These are phyloP conservation scores for Littorina saxatilis DNA, from an alignment of 1,140 invertebrate species.

Conservation along the genomic window DNA sequence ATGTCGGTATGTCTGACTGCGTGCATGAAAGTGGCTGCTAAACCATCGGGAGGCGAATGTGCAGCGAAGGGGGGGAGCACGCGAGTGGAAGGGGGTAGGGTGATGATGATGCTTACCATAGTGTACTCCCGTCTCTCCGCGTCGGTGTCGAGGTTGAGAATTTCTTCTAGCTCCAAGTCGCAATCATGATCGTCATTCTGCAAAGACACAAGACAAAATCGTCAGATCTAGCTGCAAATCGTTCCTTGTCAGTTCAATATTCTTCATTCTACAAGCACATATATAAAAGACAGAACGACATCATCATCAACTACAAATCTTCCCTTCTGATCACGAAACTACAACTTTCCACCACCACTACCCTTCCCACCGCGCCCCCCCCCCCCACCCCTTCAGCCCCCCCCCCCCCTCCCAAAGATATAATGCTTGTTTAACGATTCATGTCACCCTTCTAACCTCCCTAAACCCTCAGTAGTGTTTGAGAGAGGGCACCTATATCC, in stretches of 20 bases:
- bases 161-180: slow-evolving; percentile 63
- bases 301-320: no score
- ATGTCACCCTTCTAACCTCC: no score
- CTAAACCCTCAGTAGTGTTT: no score
- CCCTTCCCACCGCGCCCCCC: no score
- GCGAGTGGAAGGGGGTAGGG: background rate
- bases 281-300: background rate
- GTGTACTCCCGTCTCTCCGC: slow-evolving; percentile 60
- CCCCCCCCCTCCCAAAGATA: no score
- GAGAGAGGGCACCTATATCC: no score
- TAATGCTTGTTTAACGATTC: no score
- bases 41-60: background rate
- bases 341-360: no score
- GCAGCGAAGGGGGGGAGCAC: background rate
- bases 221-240: background rate
- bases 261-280: background rate
- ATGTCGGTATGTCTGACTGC: background rate
- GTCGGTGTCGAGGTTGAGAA: slow-evolving; percentile 67
- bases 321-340: no score
- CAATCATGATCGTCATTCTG: slow-evolving; percentile 65
- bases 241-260: background rate
- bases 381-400: no score
- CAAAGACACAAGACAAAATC: slow-evolving; percentile 32
- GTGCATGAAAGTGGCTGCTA: background rate
- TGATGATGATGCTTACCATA: slow-evolving; percentile 47